Evolutionary conservation across 2,113 vertebrate species (phyloP), one percentile per base, ranked within the genome.

Genomic region (Dermatemys mawii): DNA sequence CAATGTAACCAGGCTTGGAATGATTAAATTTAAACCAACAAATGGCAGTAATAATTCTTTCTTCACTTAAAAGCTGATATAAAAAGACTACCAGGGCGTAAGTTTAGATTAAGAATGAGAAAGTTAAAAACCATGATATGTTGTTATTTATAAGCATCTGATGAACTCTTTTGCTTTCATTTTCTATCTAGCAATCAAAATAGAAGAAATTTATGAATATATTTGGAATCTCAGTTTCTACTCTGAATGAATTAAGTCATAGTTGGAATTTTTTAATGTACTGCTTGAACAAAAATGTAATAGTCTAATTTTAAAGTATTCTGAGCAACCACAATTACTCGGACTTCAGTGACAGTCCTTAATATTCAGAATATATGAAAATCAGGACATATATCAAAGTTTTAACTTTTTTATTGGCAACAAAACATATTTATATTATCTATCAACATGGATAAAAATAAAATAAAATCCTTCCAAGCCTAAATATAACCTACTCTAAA

Each of bases 291-390:
- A 75, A 95, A 90, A 84, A 48, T 3, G 1, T 84, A 89, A 76
- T 19, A 29, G 5, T 11, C 85, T 2, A 6, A 2, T 78, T 95
- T 95, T 93, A 91, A 92, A 44, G 79, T 1, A 94, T 44, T 53
- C 32, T 48, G 16, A 46, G 41, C 86, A 90, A 16, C 70, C 48
- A 49, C 0, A 76, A 22, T 24, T 93, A 27, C 84, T 26, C 90
- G 55, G 44, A 86, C 14, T 88, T 91, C 60, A 95, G 32, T 8
- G 51, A 50, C 29, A 85, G 88, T 88, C 73, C 94, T 90, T 86
- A 78, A 26, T 7, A 75, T 44, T 32, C 67, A 41, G 79, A 86
- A 89, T 87, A 80, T 87, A 49, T 91, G n/a, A 89, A 85, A 96
- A 87, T 27, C 2, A 78, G 49, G 19, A 87, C 11, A 50, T 78